These are phyloP conservation scores for Macquaria australasica DNA, from an alignment of 2,113 vertebrate species.

Conservation along the genomic window DNA sequence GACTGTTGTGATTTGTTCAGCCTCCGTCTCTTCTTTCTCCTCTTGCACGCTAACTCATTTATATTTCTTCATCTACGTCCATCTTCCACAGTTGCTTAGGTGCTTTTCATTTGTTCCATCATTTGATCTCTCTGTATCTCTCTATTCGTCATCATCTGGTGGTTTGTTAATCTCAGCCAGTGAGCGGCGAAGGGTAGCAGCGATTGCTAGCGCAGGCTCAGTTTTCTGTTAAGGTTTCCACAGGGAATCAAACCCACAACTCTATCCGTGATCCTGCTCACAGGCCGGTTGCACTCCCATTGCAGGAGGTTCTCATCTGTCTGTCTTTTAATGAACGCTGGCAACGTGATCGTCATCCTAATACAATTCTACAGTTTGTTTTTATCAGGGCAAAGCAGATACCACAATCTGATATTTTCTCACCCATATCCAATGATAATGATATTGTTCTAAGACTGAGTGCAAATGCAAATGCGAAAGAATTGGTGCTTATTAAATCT, in stretches of 20 bases:
- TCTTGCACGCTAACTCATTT: conserved; percentile 35
- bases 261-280: conserved; percentile 22
- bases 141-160: conserved; percentile 6
- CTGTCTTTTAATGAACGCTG: conserved; percentile 35
- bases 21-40: conserved; percentile 24
- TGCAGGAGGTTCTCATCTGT: conserved; percentile 37
- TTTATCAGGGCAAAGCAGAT: conserved; percentile 2
- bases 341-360: conserved; percentile 34
- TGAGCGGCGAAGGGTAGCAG: conserved; percentile 6
- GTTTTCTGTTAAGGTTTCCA: conserved; percentile 24
- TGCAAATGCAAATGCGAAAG: neutral
- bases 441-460: neutral
- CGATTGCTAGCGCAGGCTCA: neutral
- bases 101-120: conserved; percentile 49
- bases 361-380: conserved; percentile 18
- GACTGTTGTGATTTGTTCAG: conserved; percentile 45
- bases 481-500: neutral
- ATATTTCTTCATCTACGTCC: conserved; percentile 39
- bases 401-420: conserved; percentile 13
- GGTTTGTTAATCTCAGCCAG: neutral
- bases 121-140: conserved; percentile 38
- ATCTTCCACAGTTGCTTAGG: conserved; percentile 24
- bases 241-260: conserved; percentile 48
- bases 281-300: conserved; percentile 39
- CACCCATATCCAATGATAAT: neutral